These are phyloP conservation scores for Agelas oroides DNA, from an alignment of 37 sponge, comb jelly and placozoan genomes.

Conservation along the genomic window DNA sequence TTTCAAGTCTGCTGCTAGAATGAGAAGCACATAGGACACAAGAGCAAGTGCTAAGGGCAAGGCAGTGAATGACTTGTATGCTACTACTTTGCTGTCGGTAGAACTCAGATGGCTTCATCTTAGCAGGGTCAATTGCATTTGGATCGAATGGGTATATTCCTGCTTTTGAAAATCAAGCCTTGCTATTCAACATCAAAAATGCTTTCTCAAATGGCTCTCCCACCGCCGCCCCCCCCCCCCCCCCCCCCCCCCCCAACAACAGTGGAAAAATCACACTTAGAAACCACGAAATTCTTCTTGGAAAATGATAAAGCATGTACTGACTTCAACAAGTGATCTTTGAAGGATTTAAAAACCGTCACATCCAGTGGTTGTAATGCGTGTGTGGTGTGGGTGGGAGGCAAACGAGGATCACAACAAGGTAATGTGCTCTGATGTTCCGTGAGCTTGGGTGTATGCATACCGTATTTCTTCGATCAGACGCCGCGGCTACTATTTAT, in stretches of 20 bases:
- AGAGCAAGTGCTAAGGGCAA: too few species aligned
- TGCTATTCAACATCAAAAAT: background rate
- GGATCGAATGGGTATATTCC: background rate
- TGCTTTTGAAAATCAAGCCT: background rate
- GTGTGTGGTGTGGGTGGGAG: too few species aligned
- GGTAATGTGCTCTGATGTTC: too few species aligned
- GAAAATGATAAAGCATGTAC: background rate
- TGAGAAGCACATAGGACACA: too few species aligned
- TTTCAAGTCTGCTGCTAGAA: too few species aligned
- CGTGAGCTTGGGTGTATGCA: too few species aligned
- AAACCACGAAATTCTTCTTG: slow-evolving; percentile 20
- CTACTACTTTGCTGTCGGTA: too few species aligned
- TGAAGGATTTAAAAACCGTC: slow-evolving; percentile 18
- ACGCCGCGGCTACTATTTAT: too few species aligned
- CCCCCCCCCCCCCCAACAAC: background rate
- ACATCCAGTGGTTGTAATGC: slow-evolving; percentile 35
- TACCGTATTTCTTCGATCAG: too few species aligned
- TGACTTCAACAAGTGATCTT: background rate
- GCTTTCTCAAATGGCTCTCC: slow-evolving; percentile 21
- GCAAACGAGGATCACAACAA: too few species aligned
- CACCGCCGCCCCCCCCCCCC: too few species aligned
- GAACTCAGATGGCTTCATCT: background rate
- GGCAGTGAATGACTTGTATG: too few species aligned
- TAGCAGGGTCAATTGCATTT: background rate
- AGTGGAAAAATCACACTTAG: background rate